phyloP scores from a whole-genome alignment of 2,888 invertebrate genomes.

The Catocala fraxini region DNA sequence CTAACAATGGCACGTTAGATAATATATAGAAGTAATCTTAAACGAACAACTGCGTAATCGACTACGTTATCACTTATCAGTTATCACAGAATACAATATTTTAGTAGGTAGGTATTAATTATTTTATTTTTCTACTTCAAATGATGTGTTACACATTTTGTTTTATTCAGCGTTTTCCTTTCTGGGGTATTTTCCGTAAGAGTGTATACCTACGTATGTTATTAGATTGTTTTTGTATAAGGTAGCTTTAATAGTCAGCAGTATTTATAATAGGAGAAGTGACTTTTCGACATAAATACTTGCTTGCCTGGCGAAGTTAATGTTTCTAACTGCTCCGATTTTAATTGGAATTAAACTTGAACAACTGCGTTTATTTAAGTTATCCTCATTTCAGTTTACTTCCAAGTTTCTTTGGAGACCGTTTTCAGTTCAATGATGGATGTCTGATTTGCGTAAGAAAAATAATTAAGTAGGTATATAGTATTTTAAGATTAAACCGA shows the following conservation, averaged over 20 bases:
- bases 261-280: constrained; percentile 31
- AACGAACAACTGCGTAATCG: no score
- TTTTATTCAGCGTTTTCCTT: constrained; percentile 33
- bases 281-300: constrained; percentile 19
- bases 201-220: constrained; percentile 28
- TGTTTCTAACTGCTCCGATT: constrained; percentile 3
- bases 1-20: no score
- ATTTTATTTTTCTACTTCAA: no score
- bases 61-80: no score
- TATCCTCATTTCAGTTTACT: constrained; percentile 2
- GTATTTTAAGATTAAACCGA: no score
- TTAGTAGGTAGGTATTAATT: background rate
- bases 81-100: no score
- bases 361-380: constrained; percentile 6
- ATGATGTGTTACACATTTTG: background rate
- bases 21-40: no score
- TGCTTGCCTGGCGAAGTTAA: constrained; percentile 15
- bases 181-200: constrained; percentile 29
- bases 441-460: no score
- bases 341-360: constrained; percentile 13
- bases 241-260: constrained; percentile 50
- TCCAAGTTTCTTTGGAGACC: constrained; percentile 5
- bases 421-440: background rate
- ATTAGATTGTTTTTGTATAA: constrained; percentile 45
- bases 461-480: no score